phyloP scores from a whole-genome alignment of 2,888 invertebrate species.

The Drosophila affinis region DNA sequence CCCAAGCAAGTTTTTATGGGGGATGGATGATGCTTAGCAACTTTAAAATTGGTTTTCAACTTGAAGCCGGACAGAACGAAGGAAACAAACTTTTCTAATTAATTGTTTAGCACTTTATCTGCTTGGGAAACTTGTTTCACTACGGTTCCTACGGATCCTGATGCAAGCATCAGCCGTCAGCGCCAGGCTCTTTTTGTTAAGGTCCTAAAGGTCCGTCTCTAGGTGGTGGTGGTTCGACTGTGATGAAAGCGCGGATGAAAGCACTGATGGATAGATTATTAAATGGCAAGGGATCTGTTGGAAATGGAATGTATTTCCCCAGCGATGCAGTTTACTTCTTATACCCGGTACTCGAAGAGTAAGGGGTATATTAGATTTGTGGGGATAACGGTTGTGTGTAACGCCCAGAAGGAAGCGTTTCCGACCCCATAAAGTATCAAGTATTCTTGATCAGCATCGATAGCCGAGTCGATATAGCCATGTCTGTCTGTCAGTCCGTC shows the following conservation, averaged over 20 bases:
- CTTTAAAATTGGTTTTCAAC: slow-evolving; percentile 47
- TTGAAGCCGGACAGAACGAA: slow-evolving; percentile 20
- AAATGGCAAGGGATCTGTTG: background rate
- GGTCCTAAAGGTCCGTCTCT: background rate
- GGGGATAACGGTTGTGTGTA: too few relatives aligned
- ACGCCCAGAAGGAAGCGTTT: too few relatives aligned
- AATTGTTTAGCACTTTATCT: slow-evolving; percentile 75
- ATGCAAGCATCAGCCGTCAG: too few relatives aligned
- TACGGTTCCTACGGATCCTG: background rate
- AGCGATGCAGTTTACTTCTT: slow-evolving; percentile 6
- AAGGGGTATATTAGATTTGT: too few relatives aligned
- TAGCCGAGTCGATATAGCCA: too few relatives aligned
- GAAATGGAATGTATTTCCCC: background rate
- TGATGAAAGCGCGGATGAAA: background rate
- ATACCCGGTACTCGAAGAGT: too few relatives aligned
- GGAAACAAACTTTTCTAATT: slow-evolving; percentile 69
- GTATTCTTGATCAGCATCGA: too few relatives aligned
- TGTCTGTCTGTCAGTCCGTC: too few relatives aligned
- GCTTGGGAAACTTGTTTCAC: slow-evolving; percentile 34
- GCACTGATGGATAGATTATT: background rate
- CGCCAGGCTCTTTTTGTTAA: background rate
- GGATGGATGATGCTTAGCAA: slow-evolving; percentile 39
- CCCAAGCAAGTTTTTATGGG: slow-evolving; percentile 19
- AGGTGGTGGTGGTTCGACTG: background rate
- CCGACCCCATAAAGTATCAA: too few relatives aligned